Evolutionary conservation across 2,797 vertebrate species (phyloP), one percentile per base, ranked within the genome.

Genomic region (Hydrocynus forskahlii): DNA sequence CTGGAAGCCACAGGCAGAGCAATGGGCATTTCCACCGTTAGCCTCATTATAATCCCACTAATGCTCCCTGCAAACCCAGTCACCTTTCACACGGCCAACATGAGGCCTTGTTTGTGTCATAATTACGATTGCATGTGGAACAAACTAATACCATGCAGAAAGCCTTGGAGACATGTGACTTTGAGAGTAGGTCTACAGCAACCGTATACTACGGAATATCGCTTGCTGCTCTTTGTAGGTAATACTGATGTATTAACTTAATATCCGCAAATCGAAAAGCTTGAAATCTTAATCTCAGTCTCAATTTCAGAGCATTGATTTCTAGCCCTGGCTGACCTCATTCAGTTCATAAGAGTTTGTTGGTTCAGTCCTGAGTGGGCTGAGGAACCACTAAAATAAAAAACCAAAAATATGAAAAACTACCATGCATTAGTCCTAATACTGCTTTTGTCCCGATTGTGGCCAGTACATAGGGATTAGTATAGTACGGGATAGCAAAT

Each of bases 21-120:
- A 70, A 81, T 81, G 59, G 7, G 63, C 64, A n/a, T 78, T 81
- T 81, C 75, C 66, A 82, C 75, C 66, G 55, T 79, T 84, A 63
- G 57, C 50, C 66, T 79, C 66, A 71, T 79, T 81, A 71, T 52
- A 67, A 77, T 68, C 80, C 68, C 67, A 55, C 55, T 55, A 76
- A 54, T 55, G 68, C 19, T 76, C 59, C 25, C 54, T 19, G 74
- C 5, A n/a, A 68, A 75, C 79, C 75, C 23, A 17, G 43, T 70
- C 76, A 81, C 40, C 69, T 78, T 35, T 67, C 60, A 29, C 40
- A 55, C 14, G 60, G 59, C 25, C 45, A n/a, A 21, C 57, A 71
- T 29, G 55, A 23, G 54, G 21, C 7, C 71, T 19, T 29, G 43
- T 76, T 50, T 76, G 29, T 68, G 72, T 69, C 29, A 25, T 81